Base-by-base conservation (phyloP, 2,888 invertebrate species). In the Meandrusa payeni region DNA sequence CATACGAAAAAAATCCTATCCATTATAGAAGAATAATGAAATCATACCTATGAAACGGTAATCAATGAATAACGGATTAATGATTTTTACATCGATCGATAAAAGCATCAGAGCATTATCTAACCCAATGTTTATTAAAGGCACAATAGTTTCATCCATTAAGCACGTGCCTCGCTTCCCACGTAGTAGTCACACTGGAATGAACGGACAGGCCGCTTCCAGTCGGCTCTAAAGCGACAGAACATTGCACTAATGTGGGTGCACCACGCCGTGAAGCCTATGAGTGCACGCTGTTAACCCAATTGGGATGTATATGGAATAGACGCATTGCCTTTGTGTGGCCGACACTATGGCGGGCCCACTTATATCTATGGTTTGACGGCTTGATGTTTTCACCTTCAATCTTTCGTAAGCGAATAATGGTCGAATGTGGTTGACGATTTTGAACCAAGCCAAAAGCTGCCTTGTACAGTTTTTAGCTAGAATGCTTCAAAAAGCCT, bases 221-320 rank as follows among this genome's bases (percentile, higher is more conserved):
- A 41, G 32, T 20, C 2, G 19, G 2, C 13, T 15, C 20, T 23
- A 24, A 26, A 11, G 11, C 27, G 7, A 37, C 20, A 41, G 26
- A 22, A 22, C 36, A 41, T 26, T 55, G 55, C 57, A 52, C 41
- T 48, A 50, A 43, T 39, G 42, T 22, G 37, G 32, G 43, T 52
- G 57, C 54, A 52, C 32, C 48, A 54, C 45, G 55, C 52, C 52
- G 54, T 61, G 64, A 63, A 60, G 59, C 66, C 59, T 57, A 60
- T 65, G 51, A 56, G 56, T 51, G 51, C 48, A 34, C 22, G 39
- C 50, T 54, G 54, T 48, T 61, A 62, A 60, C 70, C 69, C 48
- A 63, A 60, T 67, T 68, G 51, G 28, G 41, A 28, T 32, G 17
- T 32, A 41, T 32, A 41, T 26, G 41, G 41, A 7, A 26, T 32